Base-by-base conservation (phyloP, 2,113 vertebrate species). In the Cygnus atratus region DNA sequence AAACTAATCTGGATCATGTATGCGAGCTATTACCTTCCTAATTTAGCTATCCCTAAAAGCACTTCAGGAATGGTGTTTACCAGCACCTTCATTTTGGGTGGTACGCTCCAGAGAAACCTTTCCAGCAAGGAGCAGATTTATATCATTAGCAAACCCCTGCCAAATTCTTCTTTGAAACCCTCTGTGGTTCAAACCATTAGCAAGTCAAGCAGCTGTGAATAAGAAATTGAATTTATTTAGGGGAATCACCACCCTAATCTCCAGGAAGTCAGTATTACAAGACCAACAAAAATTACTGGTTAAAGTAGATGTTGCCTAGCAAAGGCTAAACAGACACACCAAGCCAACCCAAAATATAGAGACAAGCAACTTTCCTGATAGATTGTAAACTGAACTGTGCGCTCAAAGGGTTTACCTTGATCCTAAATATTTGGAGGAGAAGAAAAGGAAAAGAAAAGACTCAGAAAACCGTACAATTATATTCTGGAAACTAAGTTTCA, bases 291-390 rank as follows among this genome's bases (percentile, higher is more conserved):
- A 78, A 65, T 68, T 55, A 66, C 0, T 44, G 24, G 25, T 22
- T 35, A 59, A 88, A 81, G n/a, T 0, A 80, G 59, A 50, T 0
- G 0, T 39, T 24, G 25, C 80, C 35, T 39, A 19, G 37, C 10
- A 84, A 90, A 31, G 28, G 13, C 11, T 76, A 33, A 79, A 48
- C 1, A 80, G 63, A 39, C 33, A 54, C 13, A 4, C n/a, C 35
- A 37, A 74, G 13, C 10, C 16, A 76, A 55, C 8, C 3, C 72
- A 71, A 90, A 50, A 74, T 13, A 73, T 10, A 31, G 0, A 4
- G 2, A 2, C 13, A 65, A 35, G 10, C 12, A 0, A 55, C 72
- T 33, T 86, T 46, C 21, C 57, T 44, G 26, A 50, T 2, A 67
- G 17, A 15, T 28, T 52, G 3, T 50, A 44, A 79, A 87, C 5